A percentile compares a stretch with the other conserved stretches of the same genome.
Conservation (phyloP, 1,140 invertebrate genomes). For the Acromyrmex echinatior region DNA sequence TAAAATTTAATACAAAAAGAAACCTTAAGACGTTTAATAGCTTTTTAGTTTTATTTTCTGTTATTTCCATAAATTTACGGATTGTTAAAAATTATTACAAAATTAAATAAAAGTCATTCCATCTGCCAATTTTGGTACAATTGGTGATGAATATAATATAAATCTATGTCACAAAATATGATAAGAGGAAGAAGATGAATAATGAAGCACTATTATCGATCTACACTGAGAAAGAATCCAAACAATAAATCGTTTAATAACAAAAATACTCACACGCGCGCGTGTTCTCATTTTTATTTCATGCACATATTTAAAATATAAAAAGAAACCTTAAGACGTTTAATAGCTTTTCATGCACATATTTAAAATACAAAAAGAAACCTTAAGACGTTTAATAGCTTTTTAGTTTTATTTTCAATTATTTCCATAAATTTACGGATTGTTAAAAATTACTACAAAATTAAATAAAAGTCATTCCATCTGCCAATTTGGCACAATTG, state of each 20-base stretch:
- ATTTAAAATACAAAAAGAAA: neutral
- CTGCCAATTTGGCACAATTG: neutral
- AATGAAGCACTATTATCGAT: neutral
- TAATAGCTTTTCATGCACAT: too few species aligned
- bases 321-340: too few species aligned
- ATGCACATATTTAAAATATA: too few species aligned
- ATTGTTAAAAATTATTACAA: neutral
- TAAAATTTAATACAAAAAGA: neutral
- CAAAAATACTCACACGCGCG: neutral
- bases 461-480: neutral
- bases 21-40: neutral
- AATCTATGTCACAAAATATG: neutral
- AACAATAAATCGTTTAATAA: neutral
- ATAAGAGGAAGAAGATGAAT: neutral
- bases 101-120: neutral
- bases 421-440: neutral
- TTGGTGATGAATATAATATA: neutral
- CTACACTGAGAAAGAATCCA: neutral
- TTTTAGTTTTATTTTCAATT: neutral
- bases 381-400: neutral
- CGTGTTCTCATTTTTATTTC: neutral
- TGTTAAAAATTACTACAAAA: neutral
- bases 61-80: neutral
- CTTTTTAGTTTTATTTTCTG: neutral
- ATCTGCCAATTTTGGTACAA: neutral